Evolutionary conservation across 2,797 vertebrate species (phyloP), one percentile per base, ranked within the genome.

Genomic region (Tokudaia tokunoshimensis): DNA sequence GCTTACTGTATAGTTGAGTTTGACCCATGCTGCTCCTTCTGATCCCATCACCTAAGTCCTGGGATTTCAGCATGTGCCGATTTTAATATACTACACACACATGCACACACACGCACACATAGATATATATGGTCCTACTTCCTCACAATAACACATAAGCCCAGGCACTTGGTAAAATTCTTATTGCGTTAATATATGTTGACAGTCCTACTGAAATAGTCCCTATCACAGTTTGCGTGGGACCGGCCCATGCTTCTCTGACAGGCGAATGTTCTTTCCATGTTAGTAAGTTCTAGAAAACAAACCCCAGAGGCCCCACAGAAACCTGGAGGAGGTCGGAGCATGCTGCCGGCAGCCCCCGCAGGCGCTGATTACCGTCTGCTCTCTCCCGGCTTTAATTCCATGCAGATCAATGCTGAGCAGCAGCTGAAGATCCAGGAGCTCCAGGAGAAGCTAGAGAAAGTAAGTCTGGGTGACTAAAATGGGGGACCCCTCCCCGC

Each of bases 391-490:
- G 92, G 75, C 75, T 80, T 98, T 97, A 96, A 97, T 97, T 96
- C 11, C 76, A 99, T 96, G 11, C 78, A 99, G 99, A 99, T 99
- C 97, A 99, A 99, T 98, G 98, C 98, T 90, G 99, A 99, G 92
- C 99, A 99, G 98, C 99, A 99, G 97, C 98, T 98, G 94, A 99
- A 99, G 98, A 99, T 99, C 94, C 99, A 99, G 95, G 99, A 99
- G 86, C 99, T 99, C 91, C 99, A 99, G 95, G 99, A 99, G 95
- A 99, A 99, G 97, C 99, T 99, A 90, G 97, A 99, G 96, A 99
- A 99, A 99, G 99, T 99, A 98, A 98, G 5, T 31, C 89, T 20
- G 11, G 20, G 26, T 9, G 10, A 90, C 41, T 41, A 41, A 2
- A 41, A 41, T 96, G 89, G 63, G 70, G 20, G 59, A 52, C 52